Conservation (phyloP, 2,888 invertebrate genomes). For the Agrenia bidenticulata region DNA sequence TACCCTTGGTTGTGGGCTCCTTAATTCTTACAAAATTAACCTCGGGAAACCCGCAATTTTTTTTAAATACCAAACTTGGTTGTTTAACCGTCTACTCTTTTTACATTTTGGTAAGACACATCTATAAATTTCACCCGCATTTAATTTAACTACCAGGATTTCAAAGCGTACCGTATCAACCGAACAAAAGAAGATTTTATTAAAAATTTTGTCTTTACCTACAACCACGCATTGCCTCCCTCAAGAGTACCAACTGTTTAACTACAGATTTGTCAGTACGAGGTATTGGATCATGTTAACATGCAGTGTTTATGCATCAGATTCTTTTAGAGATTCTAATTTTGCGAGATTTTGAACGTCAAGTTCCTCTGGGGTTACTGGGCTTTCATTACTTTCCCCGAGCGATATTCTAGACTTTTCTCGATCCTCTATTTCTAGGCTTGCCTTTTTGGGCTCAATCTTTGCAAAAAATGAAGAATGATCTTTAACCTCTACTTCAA, state of each 20-base stretch:
- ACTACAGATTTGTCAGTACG: neutral
- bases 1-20: no score
- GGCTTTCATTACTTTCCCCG: constrained; percentile 49
- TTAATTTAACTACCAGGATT: no score
- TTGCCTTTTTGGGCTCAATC: constrained; percentile 32
- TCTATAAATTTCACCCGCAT: no score
- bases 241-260: neutral
- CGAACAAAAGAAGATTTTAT: no score
- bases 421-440: constrained; percentile 49
- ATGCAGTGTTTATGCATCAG: constrained; percentile 70
- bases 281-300: neutral
- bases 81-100: no score
- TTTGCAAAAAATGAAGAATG: neutral
- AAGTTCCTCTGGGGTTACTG: constrained; percentile 75
- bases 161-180: no score
- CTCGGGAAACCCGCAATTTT: no score
- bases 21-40: no score
- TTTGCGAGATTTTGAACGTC: constrained; percentile 85
- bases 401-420: constrained; percentile 32
- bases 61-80: no score
- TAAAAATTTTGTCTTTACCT: no score
- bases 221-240: no score
- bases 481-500: constrained; percentile 32
- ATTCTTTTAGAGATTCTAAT: constrained; percentile 84
- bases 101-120: no score